phyloP scores from a whole-genome alignment of 2,113 vertebrate species.

The Tichodroma muraria region DNA sequence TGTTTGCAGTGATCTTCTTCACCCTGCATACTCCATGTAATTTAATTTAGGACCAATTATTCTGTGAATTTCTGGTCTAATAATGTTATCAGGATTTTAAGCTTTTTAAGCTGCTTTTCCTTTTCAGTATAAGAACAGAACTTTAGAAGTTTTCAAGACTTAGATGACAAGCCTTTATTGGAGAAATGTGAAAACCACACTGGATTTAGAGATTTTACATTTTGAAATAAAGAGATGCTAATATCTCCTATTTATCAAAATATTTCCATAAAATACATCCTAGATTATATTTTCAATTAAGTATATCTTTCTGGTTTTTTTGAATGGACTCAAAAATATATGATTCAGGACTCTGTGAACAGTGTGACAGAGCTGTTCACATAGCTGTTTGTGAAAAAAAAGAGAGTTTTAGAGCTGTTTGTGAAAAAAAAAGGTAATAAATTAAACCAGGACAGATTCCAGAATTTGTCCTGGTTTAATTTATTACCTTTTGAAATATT shows the following conservation, averaged over 20 bases:
- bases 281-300: neutral
- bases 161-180: neutral
- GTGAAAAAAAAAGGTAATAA: too few species aligned
- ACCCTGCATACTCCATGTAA: neutral
- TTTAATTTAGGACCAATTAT: constrained; percentile 33
- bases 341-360: neutral
- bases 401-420: too few species aligned
- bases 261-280: neutral
- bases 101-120: neutral
- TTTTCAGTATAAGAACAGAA: neutral
- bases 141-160: neutral
- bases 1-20: neutral
- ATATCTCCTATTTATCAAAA: neutral
- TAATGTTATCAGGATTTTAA: neutral
- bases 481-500: neutral
- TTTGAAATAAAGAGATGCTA: neutral
- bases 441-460: too few species aligned
- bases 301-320: neutral
- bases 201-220: neutral
- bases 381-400: too few species aligned
- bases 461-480: neutral
- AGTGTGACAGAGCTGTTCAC: fast-evolving
- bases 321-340: neutral
- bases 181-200: neutral
- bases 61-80: neutral